Base-by-base conservation (phyloP, 92 coral and sea anemone species). In the Diadumene lineata region DNA sequence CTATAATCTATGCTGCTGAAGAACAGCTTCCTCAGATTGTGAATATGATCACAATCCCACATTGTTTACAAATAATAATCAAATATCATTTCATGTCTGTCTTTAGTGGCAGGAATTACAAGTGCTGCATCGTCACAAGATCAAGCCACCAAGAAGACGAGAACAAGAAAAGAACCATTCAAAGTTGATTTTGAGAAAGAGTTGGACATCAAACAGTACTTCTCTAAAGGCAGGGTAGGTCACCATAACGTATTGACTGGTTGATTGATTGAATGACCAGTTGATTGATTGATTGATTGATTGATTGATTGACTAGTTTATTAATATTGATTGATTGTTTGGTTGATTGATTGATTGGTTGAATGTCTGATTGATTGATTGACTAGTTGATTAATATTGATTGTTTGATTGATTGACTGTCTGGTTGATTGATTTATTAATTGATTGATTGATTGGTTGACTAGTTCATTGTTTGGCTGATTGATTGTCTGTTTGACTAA, bases 161-260 rank as follows among this genome's bases (percentile, higher is more conserved):
- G 81, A 60, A 27, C 87, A n/a, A 86, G 75, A 68, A 92, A 92
- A 65, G 83, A 84, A 43, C 73, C 89, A 7, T 82, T 88, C 31
- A 79, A 82, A 56, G 81, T 92, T 24, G 87, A 87, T 25, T 89
- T 85, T 86, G 86, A 84, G 18, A 73, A 56, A 60, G 89, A 89
- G 56, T 83, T 74, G 50, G 90, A 94, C 34, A 76, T 85, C 72
- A 85, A 65, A 16, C 86, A 73, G 26, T 78, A 77, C 33, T 93
- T 90, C 75, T 76, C 87, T 13, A 81, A 80, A 87, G 89, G 90
- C 73, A 87, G 72, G 85, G 98, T 93, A 44, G 33, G 74, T 72
- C n/a, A n/a, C n/a, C n/a, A n/a, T n/a, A 13, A 13, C 13, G 48
- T 6, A 38, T 38, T 38, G 48, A 38, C 13, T 38, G 48, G 48